These are phyloP conservation scores for Lagopus leucura DNA, from an alignment of 2,113 vertebrate species.

Conservation along the genomic window DNA sequence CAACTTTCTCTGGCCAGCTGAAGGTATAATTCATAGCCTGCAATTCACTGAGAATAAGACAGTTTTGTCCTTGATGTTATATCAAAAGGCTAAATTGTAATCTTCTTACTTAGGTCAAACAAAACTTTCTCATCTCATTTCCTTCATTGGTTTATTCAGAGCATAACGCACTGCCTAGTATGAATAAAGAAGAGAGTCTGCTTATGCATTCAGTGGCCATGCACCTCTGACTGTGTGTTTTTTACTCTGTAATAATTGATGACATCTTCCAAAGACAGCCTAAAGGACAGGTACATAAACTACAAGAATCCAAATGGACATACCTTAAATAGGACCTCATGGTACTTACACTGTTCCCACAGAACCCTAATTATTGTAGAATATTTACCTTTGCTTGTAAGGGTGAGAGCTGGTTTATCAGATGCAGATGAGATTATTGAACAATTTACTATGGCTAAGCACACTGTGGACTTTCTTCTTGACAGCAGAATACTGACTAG, in stretches of 20 bases:
- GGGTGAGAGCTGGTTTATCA: not conserved
- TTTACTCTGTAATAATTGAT: conserved; percentile 22
- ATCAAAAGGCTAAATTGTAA: not conserved
- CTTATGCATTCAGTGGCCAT: not conserved
- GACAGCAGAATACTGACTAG: not conserved
- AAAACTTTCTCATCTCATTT: not conserved
- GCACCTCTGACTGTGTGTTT: not conserved
- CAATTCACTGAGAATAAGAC: not conserved
- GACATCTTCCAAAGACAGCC: not conserved
- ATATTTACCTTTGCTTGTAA: not conserved
- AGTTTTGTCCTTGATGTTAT: not conserved
- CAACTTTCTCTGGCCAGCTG: not conserved
- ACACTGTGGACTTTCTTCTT: not conserved
- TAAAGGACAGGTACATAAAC: conserved; percentile 10
- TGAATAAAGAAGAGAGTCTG: not conserved
- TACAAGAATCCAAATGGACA: not conserved
- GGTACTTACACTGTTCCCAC: not conserved
- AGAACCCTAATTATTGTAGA: not conserved
- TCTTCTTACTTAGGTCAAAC: not conserved
- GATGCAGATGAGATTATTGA: not conserved
- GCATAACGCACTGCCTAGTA: not conserved
- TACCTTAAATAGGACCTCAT: not conserved
- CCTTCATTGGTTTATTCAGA: not conserved
- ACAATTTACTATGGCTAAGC: not conserved
- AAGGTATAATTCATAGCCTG: not conserved